These are phyloP conservation scores for Albula goreensis DNA, from an alignment of 2,113 vertebrate genomes.

Conservation along the genomic window DNA sequence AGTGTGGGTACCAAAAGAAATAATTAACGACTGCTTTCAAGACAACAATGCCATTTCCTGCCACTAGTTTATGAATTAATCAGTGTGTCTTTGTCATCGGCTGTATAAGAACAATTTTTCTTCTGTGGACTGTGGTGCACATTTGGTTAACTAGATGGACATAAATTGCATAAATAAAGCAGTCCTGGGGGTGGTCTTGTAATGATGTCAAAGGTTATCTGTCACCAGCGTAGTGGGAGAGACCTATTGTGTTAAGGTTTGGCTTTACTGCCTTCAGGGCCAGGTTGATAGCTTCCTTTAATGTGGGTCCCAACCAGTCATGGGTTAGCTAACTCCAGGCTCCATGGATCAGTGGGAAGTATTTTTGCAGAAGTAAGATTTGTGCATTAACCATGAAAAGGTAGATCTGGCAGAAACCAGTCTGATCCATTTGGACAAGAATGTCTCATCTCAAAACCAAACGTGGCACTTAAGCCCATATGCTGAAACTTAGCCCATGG, in stretches of 20 bases:
- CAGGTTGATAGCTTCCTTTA: background rate
- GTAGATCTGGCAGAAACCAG: background rate
- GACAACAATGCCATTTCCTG: background rate
- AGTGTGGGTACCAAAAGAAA: constrained; percentile 25
- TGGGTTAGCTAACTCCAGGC: background rate
- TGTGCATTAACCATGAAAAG: background rate
- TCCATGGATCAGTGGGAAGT: background rate
- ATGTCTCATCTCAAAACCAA: background rate
- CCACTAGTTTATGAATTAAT: background rate
- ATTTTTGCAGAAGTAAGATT: background rate
- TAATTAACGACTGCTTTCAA: background rate
- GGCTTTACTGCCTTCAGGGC: background rate
- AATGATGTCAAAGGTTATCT: constrained; percentile 4
- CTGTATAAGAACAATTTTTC: background rate
- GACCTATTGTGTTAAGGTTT: background rate
- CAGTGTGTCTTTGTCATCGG: background rate
- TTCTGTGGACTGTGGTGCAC: background rate
- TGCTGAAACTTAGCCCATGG: background rate
- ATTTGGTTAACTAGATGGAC: background rate
- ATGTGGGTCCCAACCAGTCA: background rate
- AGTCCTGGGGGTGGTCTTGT: background rate
- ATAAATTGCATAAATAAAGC: background rate
- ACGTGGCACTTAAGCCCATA: background rate
- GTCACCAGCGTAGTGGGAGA: background rate
- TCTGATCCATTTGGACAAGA: too few relatives aligned